Conservation (phyloP, 2,797 vertebrate genomes). For the Pteropus rufus region DNA sequence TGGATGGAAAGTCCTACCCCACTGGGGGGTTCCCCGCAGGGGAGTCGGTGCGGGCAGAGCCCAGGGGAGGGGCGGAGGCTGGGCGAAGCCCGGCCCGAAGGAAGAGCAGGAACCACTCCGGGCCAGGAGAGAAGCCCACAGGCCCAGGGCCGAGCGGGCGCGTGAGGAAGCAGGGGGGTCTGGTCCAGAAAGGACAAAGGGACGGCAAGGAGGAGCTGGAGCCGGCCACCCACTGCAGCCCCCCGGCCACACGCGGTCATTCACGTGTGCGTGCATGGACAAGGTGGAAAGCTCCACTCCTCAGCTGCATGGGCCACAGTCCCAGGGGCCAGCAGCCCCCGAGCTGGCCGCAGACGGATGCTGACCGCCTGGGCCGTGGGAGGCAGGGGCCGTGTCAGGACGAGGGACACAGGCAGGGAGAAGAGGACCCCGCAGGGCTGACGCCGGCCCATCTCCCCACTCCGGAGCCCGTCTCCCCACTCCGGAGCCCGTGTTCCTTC, state of each 20-base stretch:
- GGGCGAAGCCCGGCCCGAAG: background rate
- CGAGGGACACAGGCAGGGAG: too few relatives aligned
- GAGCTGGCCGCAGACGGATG: accelerated
- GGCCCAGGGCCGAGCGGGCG: background rate
- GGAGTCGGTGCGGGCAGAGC: accelerated
- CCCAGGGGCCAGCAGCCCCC: background rate
- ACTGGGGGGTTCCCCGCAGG: background rate
- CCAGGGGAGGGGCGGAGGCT: background rate
- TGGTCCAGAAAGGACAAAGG: background rate
- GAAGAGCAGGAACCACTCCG: background rate
- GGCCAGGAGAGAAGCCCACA: background rate
- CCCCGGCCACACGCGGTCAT: accelerated
- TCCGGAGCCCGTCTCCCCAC: background rate
- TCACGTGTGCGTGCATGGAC: background rate
- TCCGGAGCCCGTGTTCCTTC: background rate
- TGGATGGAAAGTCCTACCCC: background rate
- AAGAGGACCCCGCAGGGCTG: too few relatives aligned
- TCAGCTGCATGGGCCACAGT: too few relatives aligned
- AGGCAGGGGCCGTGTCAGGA: too few relatives aligned
- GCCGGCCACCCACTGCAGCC: accelerated
- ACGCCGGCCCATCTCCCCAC: background rate
- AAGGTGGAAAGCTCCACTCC: background rate
- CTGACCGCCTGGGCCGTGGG: too few relatives aligned
- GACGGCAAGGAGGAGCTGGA: background rate
- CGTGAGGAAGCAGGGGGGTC: background rate